Percentiles rank a stretch among this genome's conserved stretches.
Conservation (phyloP, 2,113 vertebrate genomes). For the Lophura nycthemera region DNA sequence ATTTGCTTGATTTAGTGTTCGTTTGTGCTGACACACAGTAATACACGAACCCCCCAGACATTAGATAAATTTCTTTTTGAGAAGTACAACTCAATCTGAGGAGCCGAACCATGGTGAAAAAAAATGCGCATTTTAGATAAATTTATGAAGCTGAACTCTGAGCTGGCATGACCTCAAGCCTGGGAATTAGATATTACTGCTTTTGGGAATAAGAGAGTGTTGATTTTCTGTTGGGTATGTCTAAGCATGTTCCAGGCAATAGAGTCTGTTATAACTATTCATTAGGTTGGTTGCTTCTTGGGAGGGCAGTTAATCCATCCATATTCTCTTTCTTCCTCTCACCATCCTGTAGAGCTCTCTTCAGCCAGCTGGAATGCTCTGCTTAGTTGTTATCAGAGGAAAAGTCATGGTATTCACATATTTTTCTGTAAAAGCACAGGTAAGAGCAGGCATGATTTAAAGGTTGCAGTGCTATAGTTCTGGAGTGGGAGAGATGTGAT, state of each 20-base stretch:
- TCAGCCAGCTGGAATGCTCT: not conserved
- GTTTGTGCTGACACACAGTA: not conserved
- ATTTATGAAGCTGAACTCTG: constrained; percentile 24
- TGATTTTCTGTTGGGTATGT: constrained; percentile 44
- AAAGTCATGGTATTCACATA: not conserved
- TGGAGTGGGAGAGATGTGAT: not conserved
- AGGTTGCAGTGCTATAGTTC: not conserved
- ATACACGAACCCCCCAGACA: not conserved
- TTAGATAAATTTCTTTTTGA: not conserved
- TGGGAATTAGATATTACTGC: not conserved
- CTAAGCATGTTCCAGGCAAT: not conserved
- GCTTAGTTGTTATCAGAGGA: not conserved
- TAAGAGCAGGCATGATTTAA: not conserved
- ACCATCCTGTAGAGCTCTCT: not conserved
- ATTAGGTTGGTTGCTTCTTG: constrained; percentile 25
- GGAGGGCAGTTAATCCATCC: constrained; percentile 4
- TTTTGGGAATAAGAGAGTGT: not conserved
- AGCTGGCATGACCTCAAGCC: not conserved
- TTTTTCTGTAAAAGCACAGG: not conserved
- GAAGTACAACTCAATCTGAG: constrained; percentile 35
- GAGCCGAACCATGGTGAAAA: not conserved
- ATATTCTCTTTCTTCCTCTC: not conserved
- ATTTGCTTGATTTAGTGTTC: not conserved
- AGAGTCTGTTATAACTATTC: constrained; percentile 40
- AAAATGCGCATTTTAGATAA: not conserved